Percentiles rank a stretch among this genome's conserved stretches.
Evolutionary conservation across 2,113 vertebrate species (phyloP).

Genomic region (Xenopus laevis): DNA sequence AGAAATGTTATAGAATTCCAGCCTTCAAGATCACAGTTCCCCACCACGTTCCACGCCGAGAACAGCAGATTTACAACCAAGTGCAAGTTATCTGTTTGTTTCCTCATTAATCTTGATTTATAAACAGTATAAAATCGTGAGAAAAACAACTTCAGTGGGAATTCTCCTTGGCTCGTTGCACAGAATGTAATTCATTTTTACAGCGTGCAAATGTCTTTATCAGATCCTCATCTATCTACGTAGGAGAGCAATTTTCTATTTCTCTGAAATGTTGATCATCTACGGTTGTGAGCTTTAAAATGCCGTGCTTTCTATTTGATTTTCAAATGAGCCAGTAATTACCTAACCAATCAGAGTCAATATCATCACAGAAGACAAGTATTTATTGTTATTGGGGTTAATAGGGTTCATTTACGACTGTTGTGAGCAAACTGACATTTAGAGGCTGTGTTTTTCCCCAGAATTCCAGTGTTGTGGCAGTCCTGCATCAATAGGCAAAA

Average conservation of each 20-base stretch:
- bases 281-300: background rate
- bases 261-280: background rate
- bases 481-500: too few species aligned
- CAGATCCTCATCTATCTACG: background rate
- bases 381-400: too few species aligned
- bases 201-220: constrained; percentile 11
- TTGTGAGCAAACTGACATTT: too few species aligned
- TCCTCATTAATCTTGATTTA: constrained; percentile 64
- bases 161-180: constrained; percentile 12
- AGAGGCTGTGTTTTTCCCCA: too few species aligned
- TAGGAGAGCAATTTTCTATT: background rate
- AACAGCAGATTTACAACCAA: constrained; percentile 54
- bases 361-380: too few species aligned
- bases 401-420: too few species aligned
- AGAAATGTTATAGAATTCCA: too few species aligned
- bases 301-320: background rate
- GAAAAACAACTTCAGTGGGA: background rate
- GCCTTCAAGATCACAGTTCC: too few species aligned
- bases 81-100: constrained; percentile 51
- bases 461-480: too few species aligned
- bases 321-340: background rate
- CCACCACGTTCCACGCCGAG: too few species aligned
- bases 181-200: constrained; percentile 37
- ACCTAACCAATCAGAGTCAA: too few species aligned
- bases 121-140: constrained; percentile 49